Base-by-base conservation (phyloP, 2,797 vertebrate species). In the Trachurus trachurus region DNA sequence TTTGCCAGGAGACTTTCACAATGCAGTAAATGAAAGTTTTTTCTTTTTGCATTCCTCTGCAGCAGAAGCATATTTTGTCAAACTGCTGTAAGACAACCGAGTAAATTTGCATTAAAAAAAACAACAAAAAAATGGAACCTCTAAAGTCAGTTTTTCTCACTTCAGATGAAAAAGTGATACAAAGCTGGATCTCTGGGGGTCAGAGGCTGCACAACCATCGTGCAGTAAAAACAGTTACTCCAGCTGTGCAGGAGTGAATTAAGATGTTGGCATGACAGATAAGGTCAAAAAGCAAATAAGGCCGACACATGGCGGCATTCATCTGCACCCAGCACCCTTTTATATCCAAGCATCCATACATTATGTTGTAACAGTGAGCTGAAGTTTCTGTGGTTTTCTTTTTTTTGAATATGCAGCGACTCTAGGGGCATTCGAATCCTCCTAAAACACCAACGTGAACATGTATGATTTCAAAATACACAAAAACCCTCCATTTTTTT, bases 211-310 rank as follows among this genome's bases (percentile, higher is more conserved):
- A 9, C n/a, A 40, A 65, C n/a, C n/a, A 61, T 82, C 71, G 2
- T 9, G 37, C 56, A 53, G 64, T 47, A 70, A 71, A 83, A 90
- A 76, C 58, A 63, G 29, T 56, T 4, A 59, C 31, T 42, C 57
- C 87, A 89, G 85, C 83, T 90, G 72, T 60, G 79, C 84, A 63
- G 54, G 39, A 49, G 80, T 71, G 74, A 82, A 82, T 90, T 58
- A 85, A 88, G 80, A 86, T 52, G 60, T 83, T 67, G 66, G 66
- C 58, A 53, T 80, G 22, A 66, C 70, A 39, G 83, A 90, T 81
- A 72, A 77, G 69, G 74, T 87, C 82, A 78, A 76, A 78, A 83
- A 53, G 75, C 69, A 85, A 93, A 88, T 42, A 84, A 8, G 61
- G 64, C 17, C 47, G 73, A 64, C 60, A 44, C 58, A 81, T 47